Evolutionary conservation across 2,888 invertebrate species (phyloP).

Genomic region (Ochropleura plecta): DNA sequence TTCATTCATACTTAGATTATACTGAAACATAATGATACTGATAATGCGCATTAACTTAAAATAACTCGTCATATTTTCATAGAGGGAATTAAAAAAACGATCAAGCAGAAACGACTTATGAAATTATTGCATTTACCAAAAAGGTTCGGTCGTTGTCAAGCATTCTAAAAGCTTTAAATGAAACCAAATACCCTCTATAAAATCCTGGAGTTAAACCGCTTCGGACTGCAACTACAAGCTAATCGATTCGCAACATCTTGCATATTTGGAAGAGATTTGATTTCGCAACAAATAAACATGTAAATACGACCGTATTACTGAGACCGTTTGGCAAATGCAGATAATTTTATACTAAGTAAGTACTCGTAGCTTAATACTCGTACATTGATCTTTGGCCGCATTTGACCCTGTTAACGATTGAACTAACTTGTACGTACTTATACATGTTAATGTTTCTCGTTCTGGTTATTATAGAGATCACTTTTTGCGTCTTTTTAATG

Average conservation of each 20-base stretch:
- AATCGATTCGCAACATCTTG: slow-evolving; percentile 35
- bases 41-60: slow-evolving; percentile 2
- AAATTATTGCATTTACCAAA: not conserved
- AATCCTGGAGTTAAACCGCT: slow-evolving; percentile 8
- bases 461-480: slow-evolving; percentile 56
- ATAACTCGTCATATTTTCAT: slow-evolving; percentile 4
- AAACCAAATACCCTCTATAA: slow-evolving; percentile 26
- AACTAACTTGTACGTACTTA: slow-evolving; percentile 37
- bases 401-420: slow-evolving; percentile 55
- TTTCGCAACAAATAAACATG: slow-evolving; percentile 43
- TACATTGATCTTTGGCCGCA: slow-evolving; percentile 58
- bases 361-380: slow-evolving; percentile 27
- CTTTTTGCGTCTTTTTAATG: slow-evolving; percentile 55
- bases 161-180: slow-evolving; percentile 8
- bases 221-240: slow-evolving; percentile 6
- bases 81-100: not conserved
- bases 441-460: slow-evolving; percentile 54
- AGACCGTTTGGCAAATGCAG: slow-evolving; percentile 48
- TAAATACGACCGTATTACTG: slow-evolving; percentile 27
- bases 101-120: not conserved
- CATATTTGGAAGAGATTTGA: slow-evolving; percentile 34
- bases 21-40: not conserved
- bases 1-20: slow-evolving; percentile 12
- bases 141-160: not conserved
- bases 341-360: slow-evolving; percentile 41